A percentile compares a stretch with the other conserved stretches of the same genome.
Evolutionary conservation across 2,888 invertebrate species (phyloP).

Genomic region (Plutella xylostella): DNA sequence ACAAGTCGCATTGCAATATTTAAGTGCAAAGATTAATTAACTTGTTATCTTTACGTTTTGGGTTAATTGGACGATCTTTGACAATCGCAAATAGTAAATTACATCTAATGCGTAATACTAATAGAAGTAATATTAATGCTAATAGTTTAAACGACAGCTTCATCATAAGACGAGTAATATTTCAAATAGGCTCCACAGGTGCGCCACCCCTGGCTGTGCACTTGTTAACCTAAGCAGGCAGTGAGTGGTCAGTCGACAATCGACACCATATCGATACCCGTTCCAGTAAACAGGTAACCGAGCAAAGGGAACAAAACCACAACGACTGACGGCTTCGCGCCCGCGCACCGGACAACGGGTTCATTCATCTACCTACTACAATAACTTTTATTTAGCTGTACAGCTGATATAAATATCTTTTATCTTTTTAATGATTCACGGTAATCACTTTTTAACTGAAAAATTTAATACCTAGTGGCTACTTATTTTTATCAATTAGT

Average conservation of each 20-base stretch:
- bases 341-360: constrained; percentile 18
- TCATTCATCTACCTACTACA: neutral
- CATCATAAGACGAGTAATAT: no score
- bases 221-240: constrained; percentile 50
- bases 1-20: no score
- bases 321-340: constrained; percentile 39
- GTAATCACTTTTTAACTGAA: no score
- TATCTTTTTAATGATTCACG: no score
- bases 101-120: neutral
- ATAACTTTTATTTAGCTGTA: neutral
- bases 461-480: no score
- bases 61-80: neutral
- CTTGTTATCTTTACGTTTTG: neutral
- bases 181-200: constrained; percentile 26
- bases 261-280: constrained; percentile 42
- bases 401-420: no score
- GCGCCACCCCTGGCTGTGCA: constrained; percentile 44
- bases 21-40: constrained; percentile 1
- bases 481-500: no score
- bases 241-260: constrained; percentile 37
- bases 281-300: constrained; percentile 59
- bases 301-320: constrained; percentile 50
- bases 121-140: neutral
- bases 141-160: no score
- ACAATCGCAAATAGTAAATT: neutral